Conservation (phyloP, 1,140 invertebrate species). For the Adelges cooleyi region DNA sequence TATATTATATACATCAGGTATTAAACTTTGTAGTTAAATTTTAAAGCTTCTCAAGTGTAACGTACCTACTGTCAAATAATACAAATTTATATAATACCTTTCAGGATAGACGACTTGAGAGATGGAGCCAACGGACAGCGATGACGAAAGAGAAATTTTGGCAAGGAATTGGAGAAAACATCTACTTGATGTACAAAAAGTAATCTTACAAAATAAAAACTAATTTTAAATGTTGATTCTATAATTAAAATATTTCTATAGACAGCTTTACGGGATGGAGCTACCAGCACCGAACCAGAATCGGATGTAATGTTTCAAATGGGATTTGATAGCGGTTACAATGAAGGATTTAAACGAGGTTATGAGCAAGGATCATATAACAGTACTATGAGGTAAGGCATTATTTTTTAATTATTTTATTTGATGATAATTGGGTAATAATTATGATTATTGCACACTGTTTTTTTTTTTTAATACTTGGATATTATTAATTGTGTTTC, state of each 20-base stretch:
- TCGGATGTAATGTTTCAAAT: constrained; percentile 3
- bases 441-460: too few relatives aligned
- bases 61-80: too few relatives aligned
- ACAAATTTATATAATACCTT: too few relatives aligned
- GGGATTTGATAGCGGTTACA: constrained; percentile 2
- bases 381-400: neutral
- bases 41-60: too few relatives aligned
- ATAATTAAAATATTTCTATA: too few relatives aligned
- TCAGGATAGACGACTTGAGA: too few relatives aligned
- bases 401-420: neutral
- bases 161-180: constrained; percentile 12
- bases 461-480: too few relatives aligned
- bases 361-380: constrained; percentile 5
- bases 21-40: too few relatives aligned
- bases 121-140: neutral
- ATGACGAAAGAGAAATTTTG: constrained; percentile 22
- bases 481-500: neutral
- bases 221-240: too few relatives aligned
- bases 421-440: too few relatives aligned
- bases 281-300: neutral
- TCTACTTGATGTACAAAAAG: neutral
- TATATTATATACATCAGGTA: too few relatives aligned
- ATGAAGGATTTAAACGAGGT: neutral
- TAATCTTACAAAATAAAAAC: neutral
- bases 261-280: constrained; percentile 1